These are phyloP conservation scores for Lamellibrachia luymesi DNA, from an alignment of 1,140 invertebrate genomes.

Conservation along the genomic window DNA sequence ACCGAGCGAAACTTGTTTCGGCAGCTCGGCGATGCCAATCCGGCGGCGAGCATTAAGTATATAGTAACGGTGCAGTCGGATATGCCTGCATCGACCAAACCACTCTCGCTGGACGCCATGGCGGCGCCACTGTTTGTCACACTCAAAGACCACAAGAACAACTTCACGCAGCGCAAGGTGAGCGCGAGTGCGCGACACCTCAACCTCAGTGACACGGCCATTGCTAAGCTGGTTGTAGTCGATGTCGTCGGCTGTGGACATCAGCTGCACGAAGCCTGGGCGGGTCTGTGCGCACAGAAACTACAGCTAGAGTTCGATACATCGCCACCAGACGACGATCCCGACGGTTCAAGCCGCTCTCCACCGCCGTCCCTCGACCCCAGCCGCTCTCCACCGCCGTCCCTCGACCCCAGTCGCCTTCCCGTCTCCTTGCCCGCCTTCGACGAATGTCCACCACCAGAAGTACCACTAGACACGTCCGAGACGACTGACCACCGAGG, in stretches of 20 bases:
- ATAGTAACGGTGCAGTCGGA: not conserved
- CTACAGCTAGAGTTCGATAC: not conserved
- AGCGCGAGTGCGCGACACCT: not conserved
- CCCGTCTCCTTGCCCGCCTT: too few species aligned
- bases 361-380: not conserved
- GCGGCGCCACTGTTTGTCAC: not conserved
- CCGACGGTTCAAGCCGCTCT: not conserved
- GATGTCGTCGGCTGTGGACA: not conserved
- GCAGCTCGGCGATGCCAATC: not conserved
- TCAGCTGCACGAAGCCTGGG: not conserved
- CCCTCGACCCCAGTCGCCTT: too few species aligned
- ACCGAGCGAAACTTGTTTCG: not conserved
- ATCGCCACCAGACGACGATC: not conserved
- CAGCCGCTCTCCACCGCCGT: too few species aligned
- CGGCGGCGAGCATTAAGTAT: not conserved
- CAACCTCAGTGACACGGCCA: not conserved
- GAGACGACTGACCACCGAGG: not conserved
- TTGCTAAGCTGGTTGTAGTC: not conserved
- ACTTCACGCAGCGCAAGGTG: not conserved
- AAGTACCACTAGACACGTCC: not conserved
- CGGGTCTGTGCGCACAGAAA: not conserved
- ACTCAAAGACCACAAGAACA: not conserved
- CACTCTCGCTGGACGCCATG: not conserved
- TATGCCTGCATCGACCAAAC: not conserved
- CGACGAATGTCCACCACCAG: not conserved